Evolutionary conservation across 2,113 vertebrate species (phyloP).

Genomic region (Clinocottus analis): DNA sequence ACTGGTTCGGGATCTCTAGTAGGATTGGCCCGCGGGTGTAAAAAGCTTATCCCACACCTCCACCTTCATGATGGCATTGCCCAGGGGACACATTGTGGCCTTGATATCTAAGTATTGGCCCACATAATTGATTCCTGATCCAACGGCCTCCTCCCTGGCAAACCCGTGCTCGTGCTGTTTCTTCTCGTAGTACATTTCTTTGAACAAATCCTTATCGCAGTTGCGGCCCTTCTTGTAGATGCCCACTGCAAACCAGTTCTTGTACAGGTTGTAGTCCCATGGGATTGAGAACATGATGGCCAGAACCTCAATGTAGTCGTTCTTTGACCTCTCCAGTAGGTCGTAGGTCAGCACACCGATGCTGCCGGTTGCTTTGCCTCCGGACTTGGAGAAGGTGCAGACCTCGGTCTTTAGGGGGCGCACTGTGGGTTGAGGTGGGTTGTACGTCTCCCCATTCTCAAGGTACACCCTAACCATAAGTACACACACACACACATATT

Average conservation of each 20-base stretch:
- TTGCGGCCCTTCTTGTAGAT: slow-evolving; percentile 65
- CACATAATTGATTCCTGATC: slow-evolving; percentile 75
- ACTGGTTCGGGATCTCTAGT: slow-evolving; percentile 21
- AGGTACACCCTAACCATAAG: slow-evolving; percentile 67
- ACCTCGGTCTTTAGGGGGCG: slow-evolving; percentile 74
- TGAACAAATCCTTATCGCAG: slow-evolving; percentile 74
- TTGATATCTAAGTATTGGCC: slow-evolving; percentile 72
- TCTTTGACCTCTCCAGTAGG: slow-evolving; percentile 68
- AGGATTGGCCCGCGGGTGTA: slow-evolving; percentile 39
- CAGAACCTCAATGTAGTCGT: slow-evolving; percentile 68
- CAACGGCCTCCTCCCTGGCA: slow-evolving; percentile 71
- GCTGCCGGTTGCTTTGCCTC: slow-evolving; percentile 62
- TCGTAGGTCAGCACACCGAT: slow-evolving; percentile 83
- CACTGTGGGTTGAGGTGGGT: slow-evolving; percentile 80
- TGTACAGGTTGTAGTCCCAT: slow-evolving; percentile 83
- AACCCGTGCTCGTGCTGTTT: slow-evolving; percentile 66
- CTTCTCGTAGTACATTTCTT: slow-evolving; percentile 82
- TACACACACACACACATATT: slow-evolving; percentile 17
- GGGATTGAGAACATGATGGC: slow-evolving; percentile 82
- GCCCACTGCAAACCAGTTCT: slow-evolving; percentile 82
- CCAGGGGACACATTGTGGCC: slow-evolving; percentile 78
- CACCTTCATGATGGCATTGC: slow-evolving; percentile 77
- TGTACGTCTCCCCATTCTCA: slow-evolving; percentile 76
- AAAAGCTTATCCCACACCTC: slow-evolving; percentile 82
- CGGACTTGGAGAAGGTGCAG: slow-evolving; percentile 77